Percentiles rank a stretch among this genome's conserved stretches.
These are phyloP conservation scores for Pycnomerus fuliginosus DNA, from an alignment of 2,888 invertebrate species.

Conservation along the genomic window DNA sequence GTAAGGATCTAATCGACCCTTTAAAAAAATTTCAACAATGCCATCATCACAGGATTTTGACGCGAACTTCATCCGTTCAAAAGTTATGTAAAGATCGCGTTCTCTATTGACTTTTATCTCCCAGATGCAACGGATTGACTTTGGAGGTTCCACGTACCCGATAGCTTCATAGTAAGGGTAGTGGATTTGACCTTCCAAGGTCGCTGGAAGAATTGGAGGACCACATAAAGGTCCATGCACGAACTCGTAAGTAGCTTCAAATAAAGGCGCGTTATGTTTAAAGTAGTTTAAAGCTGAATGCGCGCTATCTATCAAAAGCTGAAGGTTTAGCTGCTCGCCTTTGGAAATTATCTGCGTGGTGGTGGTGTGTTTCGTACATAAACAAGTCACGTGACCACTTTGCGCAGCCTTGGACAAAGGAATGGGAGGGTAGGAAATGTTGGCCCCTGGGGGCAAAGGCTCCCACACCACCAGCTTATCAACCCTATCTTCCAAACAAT, in stretches of 20 bases:
- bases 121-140: constrained; percentile 58
- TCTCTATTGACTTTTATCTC: constrained; percentile 75
- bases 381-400: constrained; percentile 70
- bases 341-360: constrained; percentile 69
- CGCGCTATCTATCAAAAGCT: constrained; percentile 79
- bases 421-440: constrained; percentile 52
- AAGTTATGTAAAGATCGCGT: constrained; percentile 82
- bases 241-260: constrained; percentile 85
- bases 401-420: constrained; percentile 60
- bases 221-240: constrained; percentile 88
- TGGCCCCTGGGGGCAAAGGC: constrained; percentile 55
- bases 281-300: constrained; percentile 87
- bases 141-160: constrained; percentile 66
- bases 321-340: constrained; percentile 78
- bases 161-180: constrained; percentile 84
- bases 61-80: constrained; percentile 83
- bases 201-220: constrained; percentile 75
- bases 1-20: constrained; percentile 66
- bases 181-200: constrained; percentile 82
- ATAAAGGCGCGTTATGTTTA: constrained; percentile 79
- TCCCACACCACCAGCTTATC: constrained; percentile 83
- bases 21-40: constrained; percentile 73
- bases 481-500: constrained; percentile 83
- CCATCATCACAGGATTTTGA: constrained; percentile 85
- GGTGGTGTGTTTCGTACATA: constrained; percentile 64